Evolutionary conservation across 2,113 vertebrate species (phyloP).

Genomic region (Pedionomus torquatus): DNA sequence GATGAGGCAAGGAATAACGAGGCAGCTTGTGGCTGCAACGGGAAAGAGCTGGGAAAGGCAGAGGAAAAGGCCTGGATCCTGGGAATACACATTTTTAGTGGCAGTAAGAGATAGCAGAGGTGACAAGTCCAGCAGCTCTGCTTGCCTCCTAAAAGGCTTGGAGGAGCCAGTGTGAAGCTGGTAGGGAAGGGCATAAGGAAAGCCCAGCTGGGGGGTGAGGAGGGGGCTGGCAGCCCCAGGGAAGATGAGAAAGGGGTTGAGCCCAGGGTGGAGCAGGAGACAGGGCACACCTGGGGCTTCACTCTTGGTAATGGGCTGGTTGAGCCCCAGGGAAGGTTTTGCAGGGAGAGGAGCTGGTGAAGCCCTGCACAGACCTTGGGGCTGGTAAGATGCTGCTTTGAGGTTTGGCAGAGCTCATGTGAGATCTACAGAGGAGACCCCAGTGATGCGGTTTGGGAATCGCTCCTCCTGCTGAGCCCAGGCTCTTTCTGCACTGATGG

Average conservation of each 20-base stretch:
- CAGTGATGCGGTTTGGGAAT: rapidly evolving
- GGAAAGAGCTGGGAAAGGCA: background rate
- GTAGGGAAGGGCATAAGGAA: background rate
- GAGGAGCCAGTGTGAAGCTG: background rate
- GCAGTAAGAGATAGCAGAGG: rapidly evolving
- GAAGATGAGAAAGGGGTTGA: background rate
- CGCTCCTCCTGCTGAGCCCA: background rate
- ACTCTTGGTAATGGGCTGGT: background rate
- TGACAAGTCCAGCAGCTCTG: rapidly evolving
- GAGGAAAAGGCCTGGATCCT: background rate
- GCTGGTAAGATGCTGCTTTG: background rate
- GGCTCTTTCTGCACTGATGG: background rate
- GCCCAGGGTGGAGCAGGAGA: background rate
- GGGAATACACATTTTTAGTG: background rate
- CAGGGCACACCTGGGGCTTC: background rate
- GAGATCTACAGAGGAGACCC: rapidly evolving
- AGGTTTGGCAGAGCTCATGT: background rate
- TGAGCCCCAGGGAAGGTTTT: rapidly evolving
- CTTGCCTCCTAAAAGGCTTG: background rate
- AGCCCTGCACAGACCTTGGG: rapidly evolving
- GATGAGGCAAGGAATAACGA: background rate
- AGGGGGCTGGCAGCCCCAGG: background rate
- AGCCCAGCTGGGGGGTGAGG: background rate
- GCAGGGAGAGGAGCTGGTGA: background rate
- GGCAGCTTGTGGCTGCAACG: rapidly evolving